Conservation (phyloP, 2,113 vertebrate species). For the Cyprinodon brontotheroides region DNA sequence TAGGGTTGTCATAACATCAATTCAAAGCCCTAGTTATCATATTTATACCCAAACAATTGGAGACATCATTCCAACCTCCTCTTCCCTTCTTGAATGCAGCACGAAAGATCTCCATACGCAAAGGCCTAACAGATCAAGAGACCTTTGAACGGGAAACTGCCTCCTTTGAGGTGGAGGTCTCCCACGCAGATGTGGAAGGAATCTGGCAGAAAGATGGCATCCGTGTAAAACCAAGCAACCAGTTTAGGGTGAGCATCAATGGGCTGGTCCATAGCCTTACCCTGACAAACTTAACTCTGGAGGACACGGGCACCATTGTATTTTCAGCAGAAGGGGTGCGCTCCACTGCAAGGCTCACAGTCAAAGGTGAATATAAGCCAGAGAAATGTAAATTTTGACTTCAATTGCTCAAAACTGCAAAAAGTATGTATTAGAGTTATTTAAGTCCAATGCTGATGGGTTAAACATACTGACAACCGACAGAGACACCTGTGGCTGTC, state of each 20-base stretch:
- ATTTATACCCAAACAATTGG: no score
- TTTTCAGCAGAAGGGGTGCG: conserved; percentile 87
- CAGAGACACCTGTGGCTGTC: conserved; percentile 89
- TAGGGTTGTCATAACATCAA: neutral
- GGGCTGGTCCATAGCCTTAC: conserved; percentile 85
- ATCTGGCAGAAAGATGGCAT: conserved; percentile 90
- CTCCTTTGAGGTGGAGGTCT: conserved; percentile 90
- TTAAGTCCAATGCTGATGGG: neutral
- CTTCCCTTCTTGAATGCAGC: conserved; percentile 73
- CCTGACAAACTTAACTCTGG: conserved; percentile 82
- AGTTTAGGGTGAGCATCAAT: conserved; percentile 78
- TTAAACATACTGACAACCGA: conserved; percentile 5
- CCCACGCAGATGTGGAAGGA: conserved; percentile 85
- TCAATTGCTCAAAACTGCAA: neutral
- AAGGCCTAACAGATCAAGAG: conserved; percentile 82
- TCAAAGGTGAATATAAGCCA: conserved; percentile 79
- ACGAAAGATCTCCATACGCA: conserved; percentile 82
- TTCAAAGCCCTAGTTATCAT: neutral
- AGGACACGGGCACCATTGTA: conserved; percentile 86
- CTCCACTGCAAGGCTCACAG: conserved; percentile 82
- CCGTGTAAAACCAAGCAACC: conserved; percentile 84
- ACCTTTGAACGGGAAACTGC: conserved; percentile 86
- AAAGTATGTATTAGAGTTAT: neutral
- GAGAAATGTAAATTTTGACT: neutral
- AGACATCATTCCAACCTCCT: neutral